Evolutionary conservation across 2,797 vertebrate species (phyloP), one percentile per base, ranked within the genome.

Genomic region (Falco peregrinus): DNA sequence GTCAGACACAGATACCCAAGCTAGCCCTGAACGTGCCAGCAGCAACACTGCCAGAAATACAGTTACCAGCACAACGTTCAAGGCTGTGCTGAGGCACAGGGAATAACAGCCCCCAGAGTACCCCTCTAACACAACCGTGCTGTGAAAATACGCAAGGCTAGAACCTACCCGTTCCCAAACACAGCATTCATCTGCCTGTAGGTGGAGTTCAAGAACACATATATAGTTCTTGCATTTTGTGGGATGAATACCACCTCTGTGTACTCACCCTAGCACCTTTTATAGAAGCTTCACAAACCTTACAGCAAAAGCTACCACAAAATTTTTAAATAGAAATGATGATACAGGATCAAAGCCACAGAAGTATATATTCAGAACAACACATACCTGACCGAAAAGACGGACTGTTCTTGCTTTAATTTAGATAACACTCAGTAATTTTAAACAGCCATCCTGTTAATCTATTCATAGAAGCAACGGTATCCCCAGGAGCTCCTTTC

Each of bases 201-300:
- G 95, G 77, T 90, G 89, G 83, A 91, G 87, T 94, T 86, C 87
- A 56, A 86, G 94, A 96, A 95, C 56, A 28, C 3, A 4, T 5
- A 43, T 48, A 64, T 16, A 57, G 37, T 16, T 39, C n/a, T 43
- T 33, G 70, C 5, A 0, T 70, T 59, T 11, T 25, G 57, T n/a
- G 37, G 47, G 35, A 59, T 41, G 11, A 26, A 11, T 1, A 21
- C 24, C 0, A 1, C 5, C 41, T 26, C n/a, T 35, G 13, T 5
- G 4, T 24, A 15, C 14, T 61, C 15, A 15, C 5, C 11, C 47
- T 28, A 12, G 10, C 33, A 76, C 17, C 20, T 28, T 35, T 73
- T 84, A 54, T 5, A 45, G 69, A 84, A 69, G 31, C 43, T 81
- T 78, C 83, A 41, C 12, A 29, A 70, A 28, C 9, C 31, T 53